Evolutionary conservation across 2,888 invertebrate genomes (phyloP), one percentile per base, ranked within the genome.

Genomic region (Spodoptera littoralis): DNA sequence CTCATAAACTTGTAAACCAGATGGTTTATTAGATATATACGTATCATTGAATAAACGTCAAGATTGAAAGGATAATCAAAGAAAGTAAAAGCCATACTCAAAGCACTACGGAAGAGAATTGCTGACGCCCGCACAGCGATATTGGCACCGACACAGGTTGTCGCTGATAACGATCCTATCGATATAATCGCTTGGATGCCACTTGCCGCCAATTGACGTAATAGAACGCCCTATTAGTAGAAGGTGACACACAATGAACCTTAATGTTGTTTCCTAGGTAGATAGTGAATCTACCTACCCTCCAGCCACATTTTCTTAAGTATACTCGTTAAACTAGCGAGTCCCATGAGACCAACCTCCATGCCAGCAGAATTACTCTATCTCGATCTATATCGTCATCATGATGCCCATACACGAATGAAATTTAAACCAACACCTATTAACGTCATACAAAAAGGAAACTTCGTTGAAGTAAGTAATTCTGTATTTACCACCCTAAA

Each of bases 161-260:
- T 27, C 64, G 6, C 45, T 64, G 71, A 70, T 69, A 41, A 48
- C 68, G 52, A 64, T 70, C 46, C 49, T 44, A 49, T 58, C 45
- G 36, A 51, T 50, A 18, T 60, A 60, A 67, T 66, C 54, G 66
- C 43, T 45, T 52, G 51, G 46, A 30, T 46, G 42, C 53, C 53
- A 54, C 45, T 62, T 54, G 36, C 50, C 45, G 41, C 44, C 45
- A 49, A 44, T 51, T 42, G 47, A 53, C 18, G 49, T 53, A 69
- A 69, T 69, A 41, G 30, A 12, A 50, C 24, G 18, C 24, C 24
- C 42, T 54, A 41, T 53, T 61, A 46, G 49, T 11, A 61, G 24
- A 27, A 27, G 68, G 12, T 60, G 18, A 2, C 45, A 18, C 46
- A 24, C 42, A 12, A 50, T 18, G 42, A 11, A 50, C 18, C 12